phyloP scores from a whole-genome alignment of 2,113 vertebrate species.

The Chelonoidis abingdonii region DNA sequence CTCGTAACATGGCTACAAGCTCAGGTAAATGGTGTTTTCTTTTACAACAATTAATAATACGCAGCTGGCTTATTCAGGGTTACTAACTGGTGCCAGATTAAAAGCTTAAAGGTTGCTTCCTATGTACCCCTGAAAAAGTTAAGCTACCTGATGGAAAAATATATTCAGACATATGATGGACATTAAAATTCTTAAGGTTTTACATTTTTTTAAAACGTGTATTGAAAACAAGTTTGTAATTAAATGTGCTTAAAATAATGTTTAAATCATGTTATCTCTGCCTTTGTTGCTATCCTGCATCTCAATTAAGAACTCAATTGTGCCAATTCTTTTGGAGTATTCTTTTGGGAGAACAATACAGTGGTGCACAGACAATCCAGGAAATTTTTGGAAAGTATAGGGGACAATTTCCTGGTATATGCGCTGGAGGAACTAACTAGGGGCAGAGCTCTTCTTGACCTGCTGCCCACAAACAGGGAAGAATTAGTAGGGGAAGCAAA shows the following conservation, averaged over 20 bases:
- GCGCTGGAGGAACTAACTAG: no score
- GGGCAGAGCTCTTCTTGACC: no score
- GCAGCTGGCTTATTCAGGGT: background rate
- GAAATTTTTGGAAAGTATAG: no score
- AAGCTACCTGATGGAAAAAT: background rate
- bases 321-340: background rate
- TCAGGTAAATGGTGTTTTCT: conserved; percentile 81
- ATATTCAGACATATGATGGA: background rate
- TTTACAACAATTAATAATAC: background rate
- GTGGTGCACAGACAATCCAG: no score
- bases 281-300: background rate
- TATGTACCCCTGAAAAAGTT: background rate
- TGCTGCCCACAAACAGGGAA: no score
- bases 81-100: background rate
- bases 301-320: background rate
- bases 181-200: background rate
- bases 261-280: background rate
- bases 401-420: no score
- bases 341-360: no score
- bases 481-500: no score
- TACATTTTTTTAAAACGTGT: background rate
- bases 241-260: background rate
- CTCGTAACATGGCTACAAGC: conserved; percentile 96
- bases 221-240: background rate
- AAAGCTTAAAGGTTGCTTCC: background rate